A percentile compares a stretch with the other conserved stretches of the same genome.
phyloP scores from a whole-genome alignment of 2,113 vertebrate species.

The Passer domesticus region DNA sequence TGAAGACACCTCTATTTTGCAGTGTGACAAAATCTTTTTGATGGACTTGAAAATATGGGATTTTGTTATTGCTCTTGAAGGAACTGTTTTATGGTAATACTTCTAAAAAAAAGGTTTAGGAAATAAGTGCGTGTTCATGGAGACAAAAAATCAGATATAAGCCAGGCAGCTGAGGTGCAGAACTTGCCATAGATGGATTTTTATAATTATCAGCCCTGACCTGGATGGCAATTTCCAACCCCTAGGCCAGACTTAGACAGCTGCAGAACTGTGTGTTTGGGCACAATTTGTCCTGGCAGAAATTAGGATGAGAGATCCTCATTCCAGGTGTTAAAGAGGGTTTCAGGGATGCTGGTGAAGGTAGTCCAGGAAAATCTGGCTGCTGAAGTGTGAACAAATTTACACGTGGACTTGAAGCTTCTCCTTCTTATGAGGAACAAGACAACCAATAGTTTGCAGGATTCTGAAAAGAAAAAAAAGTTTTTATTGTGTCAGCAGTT shows the following conservation, averaged over 20 bases:
- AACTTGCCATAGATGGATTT: neutral
- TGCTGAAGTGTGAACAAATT: neutral
- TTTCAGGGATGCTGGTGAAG: neutral
- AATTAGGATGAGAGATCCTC: neutral
- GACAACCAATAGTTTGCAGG: neutral
- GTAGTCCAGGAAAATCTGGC: neutral
- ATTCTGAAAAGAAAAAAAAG: neutral
- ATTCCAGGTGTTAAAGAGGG: neutral
- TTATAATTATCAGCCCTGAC: neutral
- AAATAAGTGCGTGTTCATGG: neutral
- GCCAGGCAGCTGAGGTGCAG: neutral
- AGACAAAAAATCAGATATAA: neutral
- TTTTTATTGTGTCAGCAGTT: neutral
- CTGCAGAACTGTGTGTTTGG: neutral
- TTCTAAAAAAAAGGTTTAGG: neutral
- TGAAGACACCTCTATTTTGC: neutral
- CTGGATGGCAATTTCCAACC: neutral
- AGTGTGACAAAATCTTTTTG: neutral
- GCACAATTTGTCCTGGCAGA: neutral
- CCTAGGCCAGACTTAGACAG: neutral
- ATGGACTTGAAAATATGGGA: neutral
- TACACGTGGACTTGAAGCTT: neutral
- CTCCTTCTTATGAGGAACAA: neutral
- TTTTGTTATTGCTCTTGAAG: neutral
- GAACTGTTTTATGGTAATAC: neutral